phyloP scores from a whole-genome alignment of 2,113 vertebrate species.

The Clupea harengus region DNA sequence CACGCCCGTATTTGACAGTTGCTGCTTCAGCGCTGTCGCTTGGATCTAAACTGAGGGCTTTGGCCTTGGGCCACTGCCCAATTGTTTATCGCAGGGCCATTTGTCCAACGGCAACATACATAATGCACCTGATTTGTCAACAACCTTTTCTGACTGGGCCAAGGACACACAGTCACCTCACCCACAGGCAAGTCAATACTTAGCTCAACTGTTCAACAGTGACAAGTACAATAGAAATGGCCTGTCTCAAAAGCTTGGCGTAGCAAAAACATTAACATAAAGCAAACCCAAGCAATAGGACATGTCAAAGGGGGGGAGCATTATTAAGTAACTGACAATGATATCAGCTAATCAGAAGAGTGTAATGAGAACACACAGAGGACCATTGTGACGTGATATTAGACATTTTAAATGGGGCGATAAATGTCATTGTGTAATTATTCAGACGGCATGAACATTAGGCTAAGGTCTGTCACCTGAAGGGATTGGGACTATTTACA shows the following conservation, averaged over 20 bases:
- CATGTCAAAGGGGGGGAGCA: too few relatives aligned
- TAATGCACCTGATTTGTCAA: background rate
- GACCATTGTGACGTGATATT: background rate
- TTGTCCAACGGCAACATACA: background rate
- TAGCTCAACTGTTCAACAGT: background rate
- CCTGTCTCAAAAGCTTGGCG: too few relatives aligned
- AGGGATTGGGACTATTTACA: background rate
- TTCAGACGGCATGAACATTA: background rate
- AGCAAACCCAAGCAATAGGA: too few relatives aligned
- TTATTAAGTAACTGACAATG: background rate
- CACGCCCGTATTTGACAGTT: background rate
- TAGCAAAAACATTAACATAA: too few relatives aligned
- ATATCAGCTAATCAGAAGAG: background rate
- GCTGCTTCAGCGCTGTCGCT: background rate
- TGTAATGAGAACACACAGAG: background rate
- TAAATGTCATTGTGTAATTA: background rate
- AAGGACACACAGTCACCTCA: slow-evolving; percentile 2
- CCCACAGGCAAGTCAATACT: background rate
- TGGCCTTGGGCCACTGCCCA: background rate
- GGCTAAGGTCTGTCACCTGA: background rate
- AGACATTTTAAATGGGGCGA: background rate
- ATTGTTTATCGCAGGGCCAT: slow-evolving; percentile 1
- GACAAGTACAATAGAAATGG: background rate
- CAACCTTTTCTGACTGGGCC: slow-evolving; percentile 1
- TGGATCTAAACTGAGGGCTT: background rate